phyloP scores from a whole-genome alignment of 2,888 invertebrate genomes.

The Nebria brevicollis region DNA sequence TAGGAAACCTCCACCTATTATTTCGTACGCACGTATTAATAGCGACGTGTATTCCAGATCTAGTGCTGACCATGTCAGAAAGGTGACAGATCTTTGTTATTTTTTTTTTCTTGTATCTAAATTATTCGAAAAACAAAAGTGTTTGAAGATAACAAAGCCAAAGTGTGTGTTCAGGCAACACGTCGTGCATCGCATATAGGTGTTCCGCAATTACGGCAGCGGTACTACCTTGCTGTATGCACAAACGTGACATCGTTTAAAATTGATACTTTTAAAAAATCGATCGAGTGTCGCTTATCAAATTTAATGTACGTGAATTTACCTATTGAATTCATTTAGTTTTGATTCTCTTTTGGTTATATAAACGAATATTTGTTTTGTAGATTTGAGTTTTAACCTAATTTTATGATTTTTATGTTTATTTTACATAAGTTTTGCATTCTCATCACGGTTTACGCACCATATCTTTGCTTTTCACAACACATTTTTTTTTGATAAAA shows the following conservation, averaged over 20 bases:
- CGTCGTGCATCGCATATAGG: conserved; percentile 16
- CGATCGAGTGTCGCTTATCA: conserved; percentile 33
- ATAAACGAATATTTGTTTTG: neutral
- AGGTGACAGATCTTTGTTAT: conserved; percentile 30
- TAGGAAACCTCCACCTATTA: conserved; percentile 38
- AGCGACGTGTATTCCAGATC: conserved; percentile 37
- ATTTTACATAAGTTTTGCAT: neutral
- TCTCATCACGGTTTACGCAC: neutral
- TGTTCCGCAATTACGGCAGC: conserved; percentile 16
- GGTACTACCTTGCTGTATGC: conserved; percentile 27
- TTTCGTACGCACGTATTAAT: conserved; percentile 39
- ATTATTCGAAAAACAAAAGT: conserved; percentile 24
- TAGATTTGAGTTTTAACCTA: conserved; percentile 8
- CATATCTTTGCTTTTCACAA: neutral
- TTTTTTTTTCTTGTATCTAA: conserved; percentile 8
- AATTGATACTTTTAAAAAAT: conserved; percentile 36
- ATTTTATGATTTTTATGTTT: neutral
- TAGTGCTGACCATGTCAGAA: conserved; percentile 36
- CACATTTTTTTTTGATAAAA: neutral
- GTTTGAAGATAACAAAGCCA: conserved; percentile 34
- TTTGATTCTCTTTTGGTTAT: conserved; percentile 4
- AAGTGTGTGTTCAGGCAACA: conserved; percentile 26
- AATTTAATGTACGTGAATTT: conserved; percentile 12
- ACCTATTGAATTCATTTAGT: conserved; percentile 5
- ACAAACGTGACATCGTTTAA: conserved; percentile 35